phyloP scores from a whole-genome alignment of 2,888 invertebrate genomes.

The Melieria picta region DNA sequence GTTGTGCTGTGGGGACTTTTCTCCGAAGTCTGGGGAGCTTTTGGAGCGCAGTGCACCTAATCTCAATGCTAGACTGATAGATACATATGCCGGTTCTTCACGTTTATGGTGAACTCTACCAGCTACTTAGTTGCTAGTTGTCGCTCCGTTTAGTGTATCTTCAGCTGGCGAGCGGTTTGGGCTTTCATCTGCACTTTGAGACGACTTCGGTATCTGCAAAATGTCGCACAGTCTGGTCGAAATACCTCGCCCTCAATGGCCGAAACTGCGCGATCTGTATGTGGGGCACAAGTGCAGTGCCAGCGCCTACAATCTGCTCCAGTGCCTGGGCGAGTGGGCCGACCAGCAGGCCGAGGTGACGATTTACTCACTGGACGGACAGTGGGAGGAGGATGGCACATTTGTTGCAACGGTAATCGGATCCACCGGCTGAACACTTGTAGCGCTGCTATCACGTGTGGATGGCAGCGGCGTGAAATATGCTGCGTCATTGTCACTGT shows the following conservation, averaged over 20 bases:
- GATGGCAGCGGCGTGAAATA: no score
- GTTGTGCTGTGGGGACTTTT: no score
- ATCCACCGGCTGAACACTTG: neutral
- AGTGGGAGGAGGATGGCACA: constrained; percentile 60
- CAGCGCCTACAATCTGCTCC: constrained; percentile 47
- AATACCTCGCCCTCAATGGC: constrained; percentile 43
- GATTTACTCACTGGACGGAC: constrained; percentile 55
- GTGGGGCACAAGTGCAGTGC: constrained; percentile 38
- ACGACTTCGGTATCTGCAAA: neutral
- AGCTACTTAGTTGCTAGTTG: no score
- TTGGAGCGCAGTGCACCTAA: no score
- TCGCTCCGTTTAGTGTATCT: no score
- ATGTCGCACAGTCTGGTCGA: constrained; percentile 40
- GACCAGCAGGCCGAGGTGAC: constrained; percentile 44
- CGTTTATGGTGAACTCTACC: no score
- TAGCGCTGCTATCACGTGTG: neutral
- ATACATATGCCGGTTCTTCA: no score
- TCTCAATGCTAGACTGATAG: no score
- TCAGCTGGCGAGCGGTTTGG: no score
- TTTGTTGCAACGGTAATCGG: constrained; percentile 55
- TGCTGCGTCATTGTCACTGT: no score
- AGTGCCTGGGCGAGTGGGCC: constrained; percentile 53
- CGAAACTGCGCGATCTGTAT: constrained; percentile 48
- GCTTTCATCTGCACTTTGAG: neutral
- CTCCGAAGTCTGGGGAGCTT: no score